phyloP scores from a whole-genome alignment of 2,888 invertebrate genomes.

The Icerya purchasi region DNA sequence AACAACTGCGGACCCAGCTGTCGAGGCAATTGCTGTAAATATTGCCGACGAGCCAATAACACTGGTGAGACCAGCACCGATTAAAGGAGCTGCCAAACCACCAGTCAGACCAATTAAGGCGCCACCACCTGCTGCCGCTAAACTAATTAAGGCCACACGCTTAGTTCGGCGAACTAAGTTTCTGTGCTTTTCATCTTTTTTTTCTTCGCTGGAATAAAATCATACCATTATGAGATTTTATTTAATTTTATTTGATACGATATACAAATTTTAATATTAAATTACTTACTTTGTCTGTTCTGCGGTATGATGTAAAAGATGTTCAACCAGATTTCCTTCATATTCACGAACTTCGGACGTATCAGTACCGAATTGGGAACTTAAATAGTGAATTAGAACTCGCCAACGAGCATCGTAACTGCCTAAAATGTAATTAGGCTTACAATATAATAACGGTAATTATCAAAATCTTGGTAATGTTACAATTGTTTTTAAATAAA shows the following conservation, averaged over 20 bases:
- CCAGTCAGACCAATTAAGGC: slow-evolving; percentile 41
- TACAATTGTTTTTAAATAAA: no score
- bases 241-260: no score
- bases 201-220: slow-evolving; percentile 29
- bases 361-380: slow-evolving; percentile 31
- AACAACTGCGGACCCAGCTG: slow-evolving; percentile 32
- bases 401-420: slow-evolving; percentile 39
- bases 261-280: no score
- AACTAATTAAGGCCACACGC: slow-evolving; percentile 37
- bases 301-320: slow-evolving; percentile 26
- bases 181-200: slow-evolving; percentile 27
- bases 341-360: slow-evolving; percentile 34
- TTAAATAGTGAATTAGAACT: slow-evolving; percentile 33
- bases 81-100: slow-evolving; percentile 41
- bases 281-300: slow-evolving; percentile 26
- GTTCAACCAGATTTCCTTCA: slow-evolving; percentile 33
- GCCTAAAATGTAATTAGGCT: no score
- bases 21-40: slow-evolving; percentile 29
- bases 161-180: slow-evolving; percentile 33
- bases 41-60: slow-evolving; percentile 26
- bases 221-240: no score
- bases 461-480: no score
- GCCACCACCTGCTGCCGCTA: slow-evolving; percentile 40
- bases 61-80: slow-evolving; percentile 32
- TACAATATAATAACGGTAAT: no score